Evolutionary conservation across 30 jellyfish, hydroid and myxozoan genomes (phyloP).

Genomic region (Nemopilema nomurai): DNA sequence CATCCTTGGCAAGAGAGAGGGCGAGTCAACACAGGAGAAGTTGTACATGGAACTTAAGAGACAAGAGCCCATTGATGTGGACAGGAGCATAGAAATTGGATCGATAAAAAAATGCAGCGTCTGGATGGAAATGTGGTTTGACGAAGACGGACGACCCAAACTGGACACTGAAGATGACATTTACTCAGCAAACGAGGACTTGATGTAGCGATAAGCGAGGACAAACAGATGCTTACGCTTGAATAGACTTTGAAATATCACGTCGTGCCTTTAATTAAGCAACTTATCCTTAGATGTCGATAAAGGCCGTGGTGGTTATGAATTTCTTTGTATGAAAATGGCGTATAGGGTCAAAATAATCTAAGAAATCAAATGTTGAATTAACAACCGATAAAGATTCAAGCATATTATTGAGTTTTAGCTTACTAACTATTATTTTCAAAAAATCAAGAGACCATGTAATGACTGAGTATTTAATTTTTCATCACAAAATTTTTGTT

Average conservation of each 20-base stretch:
- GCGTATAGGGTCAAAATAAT: no score
- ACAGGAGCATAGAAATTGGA: slow-evolving; percentile 17
- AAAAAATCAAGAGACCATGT: neutral
- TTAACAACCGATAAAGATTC: neutral
- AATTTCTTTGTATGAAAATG: no score
- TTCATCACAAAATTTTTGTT: no score
- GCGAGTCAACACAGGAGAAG: neutral
- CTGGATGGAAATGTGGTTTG: slow-evolving; percentile 49
- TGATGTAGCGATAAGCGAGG: neutral
- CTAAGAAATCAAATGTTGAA: neutral
- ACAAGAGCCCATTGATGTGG: slow-evolving; percentile 17
- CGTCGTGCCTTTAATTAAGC: neutral
- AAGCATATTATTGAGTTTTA: neutral
- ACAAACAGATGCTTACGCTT: neutral
- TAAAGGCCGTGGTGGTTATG: no score
- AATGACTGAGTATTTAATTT: neutral
- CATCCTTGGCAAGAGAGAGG: neutral
- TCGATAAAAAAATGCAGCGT: slow-evolving; percentile 30
- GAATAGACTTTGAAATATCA: no score
- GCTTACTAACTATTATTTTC: neutral
- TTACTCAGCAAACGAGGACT: neutral
- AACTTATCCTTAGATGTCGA: no score
- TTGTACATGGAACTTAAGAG: neutral
- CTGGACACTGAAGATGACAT: slow-evolving; percentile 11
- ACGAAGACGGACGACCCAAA: slow-evolving; percentile 33